These are phyloP conservation scores for Galeopterus variegatus DNA, from an alignment of 2,113 vertebrate species.

Conservation along the genomic window DNA sequence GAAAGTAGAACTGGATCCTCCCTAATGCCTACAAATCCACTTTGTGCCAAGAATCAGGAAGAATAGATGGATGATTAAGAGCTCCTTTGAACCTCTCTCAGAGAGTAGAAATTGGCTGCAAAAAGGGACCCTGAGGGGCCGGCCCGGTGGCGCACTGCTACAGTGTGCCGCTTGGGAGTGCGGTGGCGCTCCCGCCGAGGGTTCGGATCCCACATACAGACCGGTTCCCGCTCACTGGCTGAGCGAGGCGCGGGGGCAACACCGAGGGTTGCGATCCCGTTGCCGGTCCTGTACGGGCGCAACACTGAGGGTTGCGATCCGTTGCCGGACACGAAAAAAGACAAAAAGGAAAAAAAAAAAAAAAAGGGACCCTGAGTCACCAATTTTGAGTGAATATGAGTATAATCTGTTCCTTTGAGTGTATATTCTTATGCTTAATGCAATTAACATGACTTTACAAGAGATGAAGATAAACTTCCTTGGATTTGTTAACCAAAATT, in stretches of 20 bases:
- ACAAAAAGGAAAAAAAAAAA: too few relatives aligned
- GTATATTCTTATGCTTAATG: conserved; percentile 34
- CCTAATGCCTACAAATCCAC: conserved; percentile 49
- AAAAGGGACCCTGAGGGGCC: background rate
- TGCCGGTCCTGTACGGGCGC: too few relatives aligned
- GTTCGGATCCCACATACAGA: too few relatives aligned
- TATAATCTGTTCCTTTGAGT: conserved; percentile 47
- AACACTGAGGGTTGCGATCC: too few relatives aligned
- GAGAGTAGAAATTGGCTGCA: background rate
- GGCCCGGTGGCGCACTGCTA: too few relatives aligned
- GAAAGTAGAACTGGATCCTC: conserved; percentile 54
- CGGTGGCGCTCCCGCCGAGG: too few relatives aligned
- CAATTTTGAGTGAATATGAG: conserved; percentile 18
- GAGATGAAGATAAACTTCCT: background rate
- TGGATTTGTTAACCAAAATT: conserved; percentile 55
- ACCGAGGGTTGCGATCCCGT: too few relatives aligned
- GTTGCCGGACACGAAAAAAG: too few relatives aligned
- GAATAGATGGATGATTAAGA: conserved; percentile 40
- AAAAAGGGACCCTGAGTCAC: too few relatives aligned
- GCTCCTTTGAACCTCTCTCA: conserved; percentile 1
- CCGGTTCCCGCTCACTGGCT: too few relatives aligned
- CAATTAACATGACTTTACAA: conserved; percentile 40
- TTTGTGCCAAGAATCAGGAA: conserved; percentile 34
- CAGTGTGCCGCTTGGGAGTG: too few relatives aligned
- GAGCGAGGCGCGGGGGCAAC: too few relatives aligned